Evolutionary conservation across 2,113 vertebrate genomes (phyloP).

Genomic region (Tyto alba): DNA sequence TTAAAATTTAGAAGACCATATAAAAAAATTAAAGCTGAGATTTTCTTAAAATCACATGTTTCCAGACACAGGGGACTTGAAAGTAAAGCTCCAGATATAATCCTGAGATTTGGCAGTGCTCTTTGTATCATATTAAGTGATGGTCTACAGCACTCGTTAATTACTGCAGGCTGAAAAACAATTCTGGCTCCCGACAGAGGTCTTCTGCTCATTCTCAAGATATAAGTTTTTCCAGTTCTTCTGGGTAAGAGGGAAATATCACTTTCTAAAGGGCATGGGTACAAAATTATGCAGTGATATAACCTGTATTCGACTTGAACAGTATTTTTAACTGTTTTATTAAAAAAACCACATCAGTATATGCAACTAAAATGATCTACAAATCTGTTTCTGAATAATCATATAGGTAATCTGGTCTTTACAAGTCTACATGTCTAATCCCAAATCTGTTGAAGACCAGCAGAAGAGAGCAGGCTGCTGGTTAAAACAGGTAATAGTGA

Average conservation of each 20-base stretch:
- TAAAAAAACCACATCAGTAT: not conserved
- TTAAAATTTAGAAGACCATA: not conserved
- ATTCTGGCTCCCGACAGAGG: not conserved
- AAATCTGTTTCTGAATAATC: not conserved
- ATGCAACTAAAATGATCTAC: not conserved
- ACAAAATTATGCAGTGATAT: not conserved
- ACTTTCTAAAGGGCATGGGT: not conserved
- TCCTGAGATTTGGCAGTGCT: slow-evolving; percentile 55
- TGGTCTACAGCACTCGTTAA: slow-evolving; percentile 51
- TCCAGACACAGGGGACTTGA: not conserved
- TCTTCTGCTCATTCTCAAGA: slow-evolving; percentile 39
- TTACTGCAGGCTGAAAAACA: slow-evolving; percentile 16
- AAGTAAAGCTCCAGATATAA: slow-evolving; percentile 50
- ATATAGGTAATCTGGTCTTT: not conserved
- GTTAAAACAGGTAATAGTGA: not conserved
- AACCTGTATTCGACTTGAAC: not conserved
- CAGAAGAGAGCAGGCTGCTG: not conserved
- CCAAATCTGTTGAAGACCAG: not conserved
- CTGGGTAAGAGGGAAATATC: not conserved
- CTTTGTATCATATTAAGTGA: slow-evolving; percentile 44
- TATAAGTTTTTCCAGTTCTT: not conserved
- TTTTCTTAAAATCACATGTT: slow-evolving; percentile 34
- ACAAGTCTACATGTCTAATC: not conserved
- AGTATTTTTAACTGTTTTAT: not conserved
- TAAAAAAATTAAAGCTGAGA: not conserved